Conservation (phyloP, 2,888 invertebrate species). For the Hofmannophila pseudospretella region DNA sequence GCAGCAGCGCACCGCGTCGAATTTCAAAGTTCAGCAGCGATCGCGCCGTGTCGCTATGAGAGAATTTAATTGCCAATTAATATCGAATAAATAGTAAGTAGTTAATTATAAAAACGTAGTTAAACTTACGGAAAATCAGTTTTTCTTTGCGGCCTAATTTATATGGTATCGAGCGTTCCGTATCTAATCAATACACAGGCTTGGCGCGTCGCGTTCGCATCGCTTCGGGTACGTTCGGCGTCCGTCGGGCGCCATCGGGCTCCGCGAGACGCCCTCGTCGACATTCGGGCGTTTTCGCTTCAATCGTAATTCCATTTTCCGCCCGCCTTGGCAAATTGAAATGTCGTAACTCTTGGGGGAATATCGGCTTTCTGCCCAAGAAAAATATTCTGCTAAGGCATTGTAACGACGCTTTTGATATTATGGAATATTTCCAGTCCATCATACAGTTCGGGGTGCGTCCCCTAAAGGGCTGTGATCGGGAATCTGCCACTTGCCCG, state of each 20-base stretch:
- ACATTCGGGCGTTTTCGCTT: conserved; percentile 64
- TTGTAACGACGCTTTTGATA: conserved; percentile 71
- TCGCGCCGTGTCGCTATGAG: too few species aligned
- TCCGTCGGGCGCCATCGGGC: conserved; percentile 32
- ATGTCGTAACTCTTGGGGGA: conserved; percentile 79
- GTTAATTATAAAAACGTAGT: too few species aligned
- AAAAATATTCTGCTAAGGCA: conserved; percentile 74
- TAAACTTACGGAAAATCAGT: conserved; percentile 44
- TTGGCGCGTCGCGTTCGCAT: conserved; percentile 51
- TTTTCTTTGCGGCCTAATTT: conserved; percentile 76
- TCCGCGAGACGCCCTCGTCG: conserved; percentile 41
- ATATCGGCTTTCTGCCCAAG: conserved; percentile 77
- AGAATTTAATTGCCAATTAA: too few species aligned
- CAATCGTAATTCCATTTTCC: conserved; percentile 79
- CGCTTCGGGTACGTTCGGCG: conserved; percentile 47
- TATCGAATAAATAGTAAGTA: too few species aligned
- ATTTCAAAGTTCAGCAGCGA: too few species aligned
- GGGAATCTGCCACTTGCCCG: conserved; percentile 58
- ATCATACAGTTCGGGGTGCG: conserved; percentile 61
- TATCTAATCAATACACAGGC: conserved; percentile 78
- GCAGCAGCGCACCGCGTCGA: too few species aligned
- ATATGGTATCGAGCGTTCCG: conserved; percentile 75
- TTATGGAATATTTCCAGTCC: conserved; percentile 73
- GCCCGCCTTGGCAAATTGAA: conserved; percentile 80
- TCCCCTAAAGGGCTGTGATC: conserved; percentile 58